A percentile compares a stretch with the other conserved stretches of the same genome.
phyloP scores from a whole-genome alignment of 2,113 vertebrate genomes.

The Panthera uncia region DNA sequence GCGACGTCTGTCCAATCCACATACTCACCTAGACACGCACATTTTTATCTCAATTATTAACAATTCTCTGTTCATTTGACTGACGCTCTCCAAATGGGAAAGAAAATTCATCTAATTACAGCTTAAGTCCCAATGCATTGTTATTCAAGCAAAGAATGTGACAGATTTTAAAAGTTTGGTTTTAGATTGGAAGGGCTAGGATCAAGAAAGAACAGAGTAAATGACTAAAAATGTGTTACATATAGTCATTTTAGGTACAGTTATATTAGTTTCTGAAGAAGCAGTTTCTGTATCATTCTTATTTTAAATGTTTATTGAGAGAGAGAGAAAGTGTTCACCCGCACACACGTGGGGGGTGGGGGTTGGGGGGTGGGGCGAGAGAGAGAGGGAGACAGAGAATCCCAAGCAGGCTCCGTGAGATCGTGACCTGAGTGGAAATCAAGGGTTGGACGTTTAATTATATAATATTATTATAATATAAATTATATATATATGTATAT shows the following conservation, averaged over 20 bases:
- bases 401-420: no score
- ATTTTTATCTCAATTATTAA: conserved; percentile 9
- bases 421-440: no score
- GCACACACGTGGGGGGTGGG: no score
- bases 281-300: background rate
- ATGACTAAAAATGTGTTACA: background rate
- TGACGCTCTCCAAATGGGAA: conserved; percentile 13
- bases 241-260: background rate
- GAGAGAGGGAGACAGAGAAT: no score
- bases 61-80: conserved; percentile 19
- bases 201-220: background rate
- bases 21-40: background rate
- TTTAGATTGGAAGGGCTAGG: background rate
- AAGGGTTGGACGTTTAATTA: no score
- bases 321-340: background rate
- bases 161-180: background rate
- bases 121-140: background rate
- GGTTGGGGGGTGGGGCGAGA: no score
- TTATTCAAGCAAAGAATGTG: background rate
- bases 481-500: no score
- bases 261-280: background rate
- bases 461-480: no score
- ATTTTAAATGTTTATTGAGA: background rate
- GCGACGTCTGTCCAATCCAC: background rate
- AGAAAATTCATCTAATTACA: background rate